These are phyloP conservation scores for Trichomalopsis sarcophagae DNA, from an alignment of 1,140 invertebrate species.

Conservation along the genomic window DNA sequence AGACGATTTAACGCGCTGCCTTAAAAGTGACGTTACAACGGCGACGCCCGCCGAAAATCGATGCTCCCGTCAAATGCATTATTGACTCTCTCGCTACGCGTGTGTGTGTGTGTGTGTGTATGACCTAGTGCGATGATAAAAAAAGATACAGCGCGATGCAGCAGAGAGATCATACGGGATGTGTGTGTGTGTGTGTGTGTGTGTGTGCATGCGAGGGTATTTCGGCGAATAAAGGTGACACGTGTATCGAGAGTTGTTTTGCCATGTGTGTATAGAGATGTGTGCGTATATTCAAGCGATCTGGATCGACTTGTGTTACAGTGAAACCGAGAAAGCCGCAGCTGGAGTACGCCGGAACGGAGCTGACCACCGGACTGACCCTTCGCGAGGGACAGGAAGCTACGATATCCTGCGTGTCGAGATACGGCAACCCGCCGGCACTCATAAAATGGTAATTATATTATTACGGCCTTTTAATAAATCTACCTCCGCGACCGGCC, in stretches of 20 bases:
- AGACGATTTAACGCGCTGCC: too few species aligned
- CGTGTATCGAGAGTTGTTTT: neutral
- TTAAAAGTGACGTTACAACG: neutral
- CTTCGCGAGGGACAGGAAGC: conserved; percentile 82
- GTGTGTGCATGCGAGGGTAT: neutral
- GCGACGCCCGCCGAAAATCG: too few species aligned
- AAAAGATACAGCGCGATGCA: neutral
- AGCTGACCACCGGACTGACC: conserved; percentile 80
- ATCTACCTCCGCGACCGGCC: neutral
- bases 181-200: neutral
- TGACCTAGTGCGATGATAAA: neutral
- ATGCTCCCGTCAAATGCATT: too few species aligned
- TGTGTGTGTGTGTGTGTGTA: too few species aligned
- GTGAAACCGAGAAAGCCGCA: conserved; percentile 88
- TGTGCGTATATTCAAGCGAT: neutral
- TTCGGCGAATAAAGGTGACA: too few species aligned
- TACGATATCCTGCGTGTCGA: conserved; percentile 87
- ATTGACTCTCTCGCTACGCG: too few species aligned
- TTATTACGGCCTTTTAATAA: conserved; percentile 42
- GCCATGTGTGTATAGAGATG: neutral
- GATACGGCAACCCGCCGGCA: conserved; percentile 90
- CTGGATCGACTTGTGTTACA: conserved; percentile 64
- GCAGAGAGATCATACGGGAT: neutral
- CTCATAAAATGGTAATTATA: conserved; percentile 85
- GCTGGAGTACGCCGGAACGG: conserved; percentile 84